Evolutionary conservation across 2,888 invertebrate species (phyloP).

Genomic region (Plagodis dolabraria): DNA sequence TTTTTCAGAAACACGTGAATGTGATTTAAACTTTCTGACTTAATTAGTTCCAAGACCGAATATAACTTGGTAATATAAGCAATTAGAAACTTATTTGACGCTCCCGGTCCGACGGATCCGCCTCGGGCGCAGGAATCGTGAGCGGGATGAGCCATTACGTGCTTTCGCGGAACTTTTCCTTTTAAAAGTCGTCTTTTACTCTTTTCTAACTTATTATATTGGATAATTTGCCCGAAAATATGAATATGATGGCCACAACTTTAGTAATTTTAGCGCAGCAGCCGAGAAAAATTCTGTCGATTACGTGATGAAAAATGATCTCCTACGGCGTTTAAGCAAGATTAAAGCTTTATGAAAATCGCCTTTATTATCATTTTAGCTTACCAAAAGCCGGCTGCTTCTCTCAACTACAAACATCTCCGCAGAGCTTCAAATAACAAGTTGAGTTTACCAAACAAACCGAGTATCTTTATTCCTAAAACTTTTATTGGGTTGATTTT

Average conservation of each 20-base stretch:
- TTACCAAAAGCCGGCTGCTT: conserved; percentile 17
- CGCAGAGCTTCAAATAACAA: neutral
- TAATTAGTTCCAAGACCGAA: conserved; percentile 81
- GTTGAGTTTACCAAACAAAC: conserved; percentile 1
- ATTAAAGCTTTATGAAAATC: conserved; percentile 34
- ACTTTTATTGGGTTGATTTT: neutral
- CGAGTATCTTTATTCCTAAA: neutral
- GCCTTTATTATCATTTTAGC: conserved; percentile 30
- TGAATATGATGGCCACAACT: conserved; percentile 79
- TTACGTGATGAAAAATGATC: conserved; percentile 71
- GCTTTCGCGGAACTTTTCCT: conserved; percentile 81
- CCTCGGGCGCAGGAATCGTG: conserved; percentile 79
- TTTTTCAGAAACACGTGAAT: conserved; percentile 68
- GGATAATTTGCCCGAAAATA: conserved; percentile 80
- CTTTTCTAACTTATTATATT: conserved; percentile 82
- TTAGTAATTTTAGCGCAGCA: conserved; percentile 70
- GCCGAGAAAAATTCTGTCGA: conserved; percentile 68
- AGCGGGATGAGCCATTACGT: conserved; percentile 84
- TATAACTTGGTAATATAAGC: conserved; percentile 84
- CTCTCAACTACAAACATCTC: conserved; percentile 4
- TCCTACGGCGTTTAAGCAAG: conserved; percentile 58
- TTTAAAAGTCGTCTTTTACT: conserved; percentile 83
- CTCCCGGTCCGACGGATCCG: conserved; percentile 80
- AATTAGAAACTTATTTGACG: conserved; percentile 85
- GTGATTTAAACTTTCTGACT: conserved; percentile 76